Conservation (phyloP, 2,113 vertebrate species). For the Albula goreensis region DNA sequence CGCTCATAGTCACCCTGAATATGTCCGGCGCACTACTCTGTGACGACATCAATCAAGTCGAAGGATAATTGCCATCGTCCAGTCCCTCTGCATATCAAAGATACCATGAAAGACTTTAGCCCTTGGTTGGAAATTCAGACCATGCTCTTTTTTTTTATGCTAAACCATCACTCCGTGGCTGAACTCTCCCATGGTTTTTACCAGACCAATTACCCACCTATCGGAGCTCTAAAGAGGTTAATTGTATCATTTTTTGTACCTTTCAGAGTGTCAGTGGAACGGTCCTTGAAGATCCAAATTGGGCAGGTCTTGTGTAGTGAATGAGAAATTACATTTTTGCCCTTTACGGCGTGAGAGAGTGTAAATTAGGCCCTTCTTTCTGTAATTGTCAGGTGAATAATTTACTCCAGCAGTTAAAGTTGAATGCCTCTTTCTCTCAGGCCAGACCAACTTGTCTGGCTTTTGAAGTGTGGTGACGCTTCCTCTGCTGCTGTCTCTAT, state of each 20-base stretch:
- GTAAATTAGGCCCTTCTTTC: constrained; percentile 25
- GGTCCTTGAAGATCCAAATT: constrained; percentile 23
- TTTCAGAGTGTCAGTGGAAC: constrained; percentile 24
- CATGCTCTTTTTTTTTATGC: constrained; percentile 15
- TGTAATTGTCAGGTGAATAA: constrained; percentile 43
- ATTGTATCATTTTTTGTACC: constrained; percentile 20
- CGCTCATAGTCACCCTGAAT: background rate
- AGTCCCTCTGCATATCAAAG: background rate
- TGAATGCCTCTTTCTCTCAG: constrained; percentile 35
- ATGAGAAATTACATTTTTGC: constrained; percentile 33
- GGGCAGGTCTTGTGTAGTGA: constrained; percentile 23
- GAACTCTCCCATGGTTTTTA: constrained; percentile 13
- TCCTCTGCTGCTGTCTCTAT: background rate
- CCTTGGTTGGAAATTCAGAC: constrained; percentile 4
- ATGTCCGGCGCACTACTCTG: background rate
- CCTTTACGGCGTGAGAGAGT: constrained; percentile 25
- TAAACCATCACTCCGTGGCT: background rate
- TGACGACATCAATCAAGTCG: constrained; percentile 1
- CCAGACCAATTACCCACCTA: constrained; percentile 14
- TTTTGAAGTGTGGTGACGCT: background rate
- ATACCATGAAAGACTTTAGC: background rate
- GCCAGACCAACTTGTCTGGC: constrained; percentile 53
- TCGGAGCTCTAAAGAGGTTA: background rate
- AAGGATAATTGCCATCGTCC: constrained; percentile 13
- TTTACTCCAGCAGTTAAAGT: constrained; percentile 28